phyloP scores from a whole-genome alignment of 2,888 invertebrate species.

The Busseola fusca region DNA sequence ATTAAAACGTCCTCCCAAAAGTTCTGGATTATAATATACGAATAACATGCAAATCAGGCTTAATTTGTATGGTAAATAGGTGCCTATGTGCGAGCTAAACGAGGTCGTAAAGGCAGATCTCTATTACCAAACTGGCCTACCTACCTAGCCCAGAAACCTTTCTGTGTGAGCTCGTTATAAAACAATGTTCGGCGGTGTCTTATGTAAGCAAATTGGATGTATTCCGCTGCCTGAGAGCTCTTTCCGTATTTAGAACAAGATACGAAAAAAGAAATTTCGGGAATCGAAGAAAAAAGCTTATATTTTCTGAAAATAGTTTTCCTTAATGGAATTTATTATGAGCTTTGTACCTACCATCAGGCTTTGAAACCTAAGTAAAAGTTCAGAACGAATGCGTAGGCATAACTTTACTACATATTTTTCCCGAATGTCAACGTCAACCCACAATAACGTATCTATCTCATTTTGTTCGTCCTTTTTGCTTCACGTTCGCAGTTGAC shows the following conservation, averaged over 20 bases:
- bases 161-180: slow-evolving; percentile 45
- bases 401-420: not conserved
- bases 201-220: slow-evolving; percentile 53
- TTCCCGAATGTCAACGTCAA: slow-evolving; percentile 4
- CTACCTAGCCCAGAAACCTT: slow-evolving; percentile 42
- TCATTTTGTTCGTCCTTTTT: slow-evolving; percentile 6
- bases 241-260: slow-evolving; percentile 16
- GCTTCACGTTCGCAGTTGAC: slow-evolving; percentile 35
- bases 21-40: slow-evolving; percentile 26
- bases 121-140: slow-evolving; percentile 31
- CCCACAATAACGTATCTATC: slow-evolving; percentile 9
- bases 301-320: slow-evolving; percentile 9
- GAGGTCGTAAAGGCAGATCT: slow-evolving; percentile 18
- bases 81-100: slow-evolving; percentile 9
- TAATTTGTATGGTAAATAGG: slow-evolving; percentile 43
- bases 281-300: not conserved
- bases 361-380: slow-evolving; percentile 6
- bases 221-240: slow-evolving; percentile 31
- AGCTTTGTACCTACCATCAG: not conserved
- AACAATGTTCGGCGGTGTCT: slow-evolving; percentile 40
- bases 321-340: slow-evolving; percentile 1
- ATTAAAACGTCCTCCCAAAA: slow-evolving; percentile 18
- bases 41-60: slow-evolving; percentile 41
- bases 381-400: not conserved
- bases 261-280: slow-evolving; percentile 17